Base-by-base conservation (phyloP, 2,113 vertebrate genomes). In the Aegotheles bennettii region DNA sequence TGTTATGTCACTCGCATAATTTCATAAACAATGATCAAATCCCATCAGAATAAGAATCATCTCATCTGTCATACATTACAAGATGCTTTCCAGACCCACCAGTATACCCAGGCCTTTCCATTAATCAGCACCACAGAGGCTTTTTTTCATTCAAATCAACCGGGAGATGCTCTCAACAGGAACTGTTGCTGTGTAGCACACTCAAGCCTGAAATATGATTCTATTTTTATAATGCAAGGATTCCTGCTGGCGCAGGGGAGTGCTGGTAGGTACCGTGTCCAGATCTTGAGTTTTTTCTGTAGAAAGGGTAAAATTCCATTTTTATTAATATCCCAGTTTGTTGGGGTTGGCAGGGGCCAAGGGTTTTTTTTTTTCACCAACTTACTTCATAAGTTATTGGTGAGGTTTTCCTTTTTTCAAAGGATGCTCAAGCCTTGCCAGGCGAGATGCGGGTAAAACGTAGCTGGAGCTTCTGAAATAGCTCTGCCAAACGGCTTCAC, bases 21-120 rank as follows among this genome's bases (percentile, higher is more conserved):
- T 81, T 93, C 76, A 91, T 90, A 96, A 96, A 94, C 85, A 90
- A 60, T 84, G 83, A 95, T 94, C 79, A 96, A 94, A 96, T 93
- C 85, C 80, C 92, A 76, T 81, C 83, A 94, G 92, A 95, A 84
- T 92, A 95, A 87, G 90, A 97, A 95, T 75, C 76, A 81, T 89
- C 69, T 92, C 87, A 28, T 75, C 88, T 97, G 92, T 96, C 93
- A 96, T 76, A 94, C 76, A 78, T 81, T 73, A 77, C 2, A 20
- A 95, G 94, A 96, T 61, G 93, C 73, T 94, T 93, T 96, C 92
- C 93, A 96, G 94, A 94, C 33, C 48, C 45, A 78, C 73, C 68
- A 81, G 80, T 33, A n/a, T 35, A 93, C 24, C 26, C 90, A 90
- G 71, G 64, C 47, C 56, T 77, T 93, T 56, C 76, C 90, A 93